Base-by-base conservation (phyloP, 2,888 invertebrate genomes). In the Aplocera efformata region DNA sequence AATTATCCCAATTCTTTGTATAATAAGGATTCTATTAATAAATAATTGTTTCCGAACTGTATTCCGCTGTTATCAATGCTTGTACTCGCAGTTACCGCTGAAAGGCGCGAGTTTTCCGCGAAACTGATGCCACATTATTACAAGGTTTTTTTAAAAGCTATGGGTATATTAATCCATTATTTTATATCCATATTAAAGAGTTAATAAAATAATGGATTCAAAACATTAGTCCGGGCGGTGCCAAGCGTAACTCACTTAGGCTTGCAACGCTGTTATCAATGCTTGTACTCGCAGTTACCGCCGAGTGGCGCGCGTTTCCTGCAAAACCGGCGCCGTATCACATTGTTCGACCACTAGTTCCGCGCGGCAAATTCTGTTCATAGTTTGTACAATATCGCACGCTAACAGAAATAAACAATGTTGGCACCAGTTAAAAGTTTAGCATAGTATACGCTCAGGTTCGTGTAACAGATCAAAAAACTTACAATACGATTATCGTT, bases 301-400 rank as follows among this genome's bases (percentile, higher is more conserved):
- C 35, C 47, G 57, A 55, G 59, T 53, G 63, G 52, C 59, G 58
- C 58, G 53, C 52, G 61, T 65, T 76, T 75, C 75, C 74, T 67
- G 67, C 23, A 31, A 60, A 69, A 66, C 72, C 67, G 69, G 69
- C 69, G 44, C 60, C 70, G 56, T 63, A 60, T 60, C 65, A 54
- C 64, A 66, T 71, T 75, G 69, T 72, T 60, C 61, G 56, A 52
- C 56, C 58, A 56, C 61, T 57, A 58, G 63, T 66, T 65, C 50
- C 59, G 60, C 59, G 56, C 54, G 60, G 60, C 58, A 67, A 68
- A 71, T 72, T 63, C 59, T 57, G 32, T 47, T 54, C 60, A 61
- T 62, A 63, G 67, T 63, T 63, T 42, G 45, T 33, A 42, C 8
- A 36, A 35, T 27, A 38, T 36, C 38, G 34, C 34, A 32, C 45